A percentile compares a stretch with the other conserved stretches of the same genome.
phyloP scores from a whole-genome alignment of 2,888 invertebrate genomes.

The Lycia hirtaria region DNA sequence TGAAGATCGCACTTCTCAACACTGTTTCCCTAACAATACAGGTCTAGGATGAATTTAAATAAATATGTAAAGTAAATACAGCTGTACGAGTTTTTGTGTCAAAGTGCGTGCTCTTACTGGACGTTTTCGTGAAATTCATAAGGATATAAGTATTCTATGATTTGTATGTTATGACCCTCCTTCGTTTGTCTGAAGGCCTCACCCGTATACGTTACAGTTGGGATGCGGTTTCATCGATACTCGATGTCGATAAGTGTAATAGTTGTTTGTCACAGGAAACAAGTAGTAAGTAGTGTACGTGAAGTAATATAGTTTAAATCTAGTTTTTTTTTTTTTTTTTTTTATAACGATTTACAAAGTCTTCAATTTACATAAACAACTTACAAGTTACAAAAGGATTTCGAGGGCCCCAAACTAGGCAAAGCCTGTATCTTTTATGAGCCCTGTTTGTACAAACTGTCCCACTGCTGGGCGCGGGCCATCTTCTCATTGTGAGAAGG shows the following conservation, averaged over 20 bases:
- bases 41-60: constrained; percentile 54
- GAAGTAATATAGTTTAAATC: no score
- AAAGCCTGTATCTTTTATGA: no score
- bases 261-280: no score
- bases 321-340: no score
- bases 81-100: constrained; percentile 53
- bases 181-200: constrained; percentile 73
- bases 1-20: constrained; percentile 23
- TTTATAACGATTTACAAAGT: no score
- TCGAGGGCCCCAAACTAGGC: no score
- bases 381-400: no score
- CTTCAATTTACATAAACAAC: no score
- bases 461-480: no score
- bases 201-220: constrained; percentile 74
- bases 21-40: constrained; percentile 52
- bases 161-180: constrained; percentile 75
- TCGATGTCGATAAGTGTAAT: constrained; percentile 41
- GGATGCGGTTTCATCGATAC: constrained; percentile 47
- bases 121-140: constrained; percentile 66
- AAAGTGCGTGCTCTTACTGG: constrained; percentile 66
- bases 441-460: no score
- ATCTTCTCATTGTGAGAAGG: no score
- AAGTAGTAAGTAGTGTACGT: no score
- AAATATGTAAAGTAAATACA: constrained; percentile 37
- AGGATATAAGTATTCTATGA: constrained; percentile 79